These are phyloP conservation scores for Rhagoletis pomonella DNA, from an alignment of 1,140 invertebrate species.

Conservation along the genomic window DNA sequence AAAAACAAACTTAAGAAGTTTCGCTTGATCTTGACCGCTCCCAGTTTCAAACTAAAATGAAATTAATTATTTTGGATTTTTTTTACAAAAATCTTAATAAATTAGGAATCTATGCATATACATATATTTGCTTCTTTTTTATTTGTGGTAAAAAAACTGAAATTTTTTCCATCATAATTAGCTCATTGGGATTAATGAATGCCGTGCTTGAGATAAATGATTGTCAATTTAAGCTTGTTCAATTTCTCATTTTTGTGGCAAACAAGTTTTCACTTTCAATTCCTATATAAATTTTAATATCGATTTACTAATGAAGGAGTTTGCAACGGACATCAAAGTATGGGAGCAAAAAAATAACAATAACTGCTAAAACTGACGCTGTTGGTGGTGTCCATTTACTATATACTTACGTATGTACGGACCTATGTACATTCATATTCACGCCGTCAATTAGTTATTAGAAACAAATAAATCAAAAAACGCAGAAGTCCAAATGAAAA, in stretches of 20 bases:
- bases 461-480: slow-evolving; percentile 4
- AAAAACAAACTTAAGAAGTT: no score
- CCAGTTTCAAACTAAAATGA: no score
- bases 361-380: background rate
- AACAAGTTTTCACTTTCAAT: slow-evolving; percentile 35
- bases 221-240: background rate
- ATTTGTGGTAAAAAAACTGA: background rate
- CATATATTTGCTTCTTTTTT: background rate
- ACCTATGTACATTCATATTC: no score
- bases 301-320: background rate
- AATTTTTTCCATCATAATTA: background rate
- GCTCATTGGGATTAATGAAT: slow-evolving; percentile 2
- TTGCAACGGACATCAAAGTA: background rate
- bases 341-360: background rate
- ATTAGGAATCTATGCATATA: background rate
- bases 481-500: slow-evolving; percentile 36
- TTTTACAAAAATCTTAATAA: background rate
- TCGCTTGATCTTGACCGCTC: no score
- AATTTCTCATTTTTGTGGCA: background rate
- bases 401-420: background rate
- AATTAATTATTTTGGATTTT: background rate
- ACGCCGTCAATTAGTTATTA: background rate
- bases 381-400: background rate
- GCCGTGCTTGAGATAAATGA: slow-evolving; percentile 13
- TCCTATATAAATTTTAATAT: background rate